Base-by-base conservation (phyloP, 2,797 vertebrate genomes). In the Pygocentrus nattereri region DNA sequence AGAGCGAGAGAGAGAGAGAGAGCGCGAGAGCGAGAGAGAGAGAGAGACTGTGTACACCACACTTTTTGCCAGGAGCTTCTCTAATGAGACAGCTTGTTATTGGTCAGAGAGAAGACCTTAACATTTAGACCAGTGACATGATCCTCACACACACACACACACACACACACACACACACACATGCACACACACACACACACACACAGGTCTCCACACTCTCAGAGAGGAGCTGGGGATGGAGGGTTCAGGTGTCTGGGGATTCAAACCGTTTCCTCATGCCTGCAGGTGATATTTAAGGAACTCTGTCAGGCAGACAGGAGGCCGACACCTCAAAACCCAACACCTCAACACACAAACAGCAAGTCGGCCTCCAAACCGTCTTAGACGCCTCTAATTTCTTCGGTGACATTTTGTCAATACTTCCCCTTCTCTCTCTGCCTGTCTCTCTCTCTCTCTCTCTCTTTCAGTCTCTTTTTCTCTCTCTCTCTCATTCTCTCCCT, bases 381-480 rank as follows among this genome's bases (percentile, higher is more conserved):
- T 92, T 92, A 89, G 89, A 88, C 85, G 81, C 91, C 87, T 92
- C 90, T 93, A 90, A 93, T 93, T 92, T 91, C 90, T 80, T 88
- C 84, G 81, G 82, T 92, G 93, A 93, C 93, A 88, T 91, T 92
- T 94, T 82, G 87, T 94, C 94, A 91, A 94, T 94, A 94, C 79
- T 80, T 47, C 19, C 62, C 38, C 21, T 38, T 64, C 31, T 54
- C 62, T 52, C 15, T 58, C n/a, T 44, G 25, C 27, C 31, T 65
- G 10, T 30, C 25, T 79, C 71, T 44, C 54, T 65, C 44, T 78
- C 21, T 34, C 76, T 54, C 34, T 2, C 30, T 54, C 27, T 41
- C 41, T 34, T 27, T 78, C 74, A 13, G 5, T 0, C 8, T 25
- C 49, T 56, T 25, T 68, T 41, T 38, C 62, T 38, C 30, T 54